Evolutionary conservation across 2,113 vertebrate genomes (phyloP).

Genomic region (Peromyscus polionotus): DNA sequence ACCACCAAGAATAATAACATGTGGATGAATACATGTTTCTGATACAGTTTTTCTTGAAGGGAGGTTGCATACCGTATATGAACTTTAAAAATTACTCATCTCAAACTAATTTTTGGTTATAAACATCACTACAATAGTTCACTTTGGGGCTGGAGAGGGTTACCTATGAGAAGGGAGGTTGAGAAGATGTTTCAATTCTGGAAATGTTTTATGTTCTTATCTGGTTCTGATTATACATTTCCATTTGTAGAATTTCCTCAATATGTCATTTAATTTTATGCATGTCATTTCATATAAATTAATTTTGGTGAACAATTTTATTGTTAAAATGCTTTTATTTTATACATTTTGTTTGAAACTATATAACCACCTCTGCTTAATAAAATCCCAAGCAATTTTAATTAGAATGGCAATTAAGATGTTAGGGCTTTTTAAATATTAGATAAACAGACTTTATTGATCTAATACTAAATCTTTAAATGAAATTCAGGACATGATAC

Average conservation of each 20-base stretch:
- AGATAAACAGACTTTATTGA: neutral
- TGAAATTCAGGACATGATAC: neutral
- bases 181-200: neutral
- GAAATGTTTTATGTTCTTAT: constrained; percentile 39
- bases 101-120: neutral
- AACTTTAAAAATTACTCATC: constrained; percentile 33
- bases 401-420: neutral
- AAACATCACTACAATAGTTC: neutral
- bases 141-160: neutral
- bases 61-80: neutral
- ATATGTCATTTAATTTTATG: neutral
- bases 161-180: neutral
- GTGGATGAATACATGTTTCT: neutral
- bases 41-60: neutral
- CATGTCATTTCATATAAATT: neutral
- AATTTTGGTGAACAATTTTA: neutral
- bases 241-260: constrained; percentile 28
- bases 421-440: constrained; percentile 20
- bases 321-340: neutral
- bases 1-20: neutral
- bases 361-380: fast-evolving
- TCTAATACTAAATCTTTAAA: neutral
- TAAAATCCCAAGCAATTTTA: neutral
- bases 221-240: constrained; percentile 9
- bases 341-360: neutral